These are phyloP conservation scores for Zele albiditarsus DNA, from an alignment of 2,888 invertebrate genomes.

Conservation along the genomic window DNA sequence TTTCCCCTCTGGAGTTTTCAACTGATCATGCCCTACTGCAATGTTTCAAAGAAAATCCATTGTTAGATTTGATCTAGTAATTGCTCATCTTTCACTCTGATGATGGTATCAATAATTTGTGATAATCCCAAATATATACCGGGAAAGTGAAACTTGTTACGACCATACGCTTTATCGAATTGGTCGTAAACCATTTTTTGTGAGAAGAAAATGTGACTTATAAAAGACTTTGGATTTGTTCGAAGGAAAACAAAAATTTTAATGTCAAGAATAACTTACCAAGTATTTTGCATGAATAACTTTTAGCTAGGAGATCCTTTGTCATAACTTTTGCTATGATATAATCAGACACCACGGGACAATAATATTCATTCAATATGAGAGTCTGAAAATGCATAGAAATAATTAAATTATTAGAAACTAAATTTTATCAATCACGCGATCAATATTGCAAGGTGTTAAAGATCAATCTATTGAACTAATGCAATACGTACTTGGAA, in stretches of 20 bases:
- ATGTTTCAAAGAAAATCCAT: background rate
- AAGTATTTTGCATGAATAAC: constrained; percentile 47
- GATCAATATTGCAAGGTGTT: background rate
- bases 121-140: too few relatives aligned
- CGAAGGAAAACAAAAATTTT: too few relatives aligned
- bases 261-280: constrained; percentile 36
- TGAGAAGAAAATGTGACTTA: too few relatives aligned
- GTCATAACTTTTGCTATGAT: constrained; percentile 65
- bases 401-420: background rate
- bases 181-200: too few relatives aligned
- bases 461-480: background rate
- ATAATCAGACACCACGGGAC: constrained; percentile 69
- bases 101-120: background rate
- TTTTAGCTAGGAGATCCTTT: constrained; percentile 45
- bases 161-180: too few relatives aligned
- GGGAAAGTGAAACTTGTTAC: too few relatives aligned
- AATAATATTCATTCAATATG: constrained; percentile 68
- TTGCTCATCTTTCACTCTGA: background rate
- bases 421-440: background rate
- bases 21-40: constrained; percentile 45
- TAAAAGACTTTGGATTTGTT: too few relatives aligned
- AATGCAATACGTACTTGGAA: constrained; percentile 54
- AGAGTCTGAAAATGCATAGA: constrained; percentile 64
- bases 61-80: background rate
- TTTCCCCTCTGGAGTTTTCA: constrained; percentile 48